Conservation (phyloP, 2,888 invertebrate genomes). For the Apeira syringaria region DNA sequence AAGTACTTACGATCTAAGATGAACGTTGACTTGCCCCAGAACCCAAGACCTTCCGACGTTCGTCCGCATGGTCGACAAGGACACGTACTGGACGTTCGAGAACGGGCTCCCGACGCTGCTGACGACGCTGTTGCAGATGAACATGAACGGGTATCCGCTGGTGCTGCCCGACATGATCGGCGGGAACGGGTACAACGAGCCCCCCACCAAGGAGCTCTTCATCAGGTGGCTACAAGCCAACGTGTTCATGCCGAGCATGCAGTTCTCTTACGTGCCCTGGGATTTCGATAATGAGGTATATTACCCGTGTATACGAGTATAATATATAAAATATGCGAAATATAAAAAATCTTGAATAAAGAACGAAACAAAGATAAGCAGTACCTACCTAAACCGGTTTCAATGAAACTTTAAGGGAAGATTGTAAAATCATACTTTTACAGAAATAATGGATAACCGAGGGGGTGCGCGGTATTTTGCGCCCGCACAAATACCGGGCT, state of each 20-base stretch:
- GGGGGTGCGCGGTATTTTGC: no score
- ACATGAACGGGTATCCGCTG: constrained; percentile 86
- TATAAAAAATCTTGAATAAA: no score
- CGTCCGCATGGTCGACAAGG: constrained; percentile 90
- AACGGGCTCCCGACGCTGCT: constrained; percentile 89
- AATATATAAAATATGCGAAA: no score
- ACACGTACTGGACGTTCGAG: constrained; percentile 86
- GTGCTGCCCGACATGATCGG: constrained; percentile 92
- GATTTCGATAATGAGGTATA: constrained; percentile 85
- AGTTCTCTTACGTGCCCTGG: constrained; percentile 92
- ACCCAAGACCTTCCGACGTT: constrained; percentile 88
- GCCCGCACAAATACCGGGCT: no score
- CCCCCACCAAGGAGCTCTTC: constrained; percentile 84
- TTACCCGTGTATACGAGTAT: no score
- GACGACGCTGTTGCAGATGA: constrained; percentile 86
- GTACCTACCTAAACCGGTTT: no score
- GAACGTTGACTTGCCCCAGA: no score
- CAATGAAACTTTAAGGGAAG: no score
- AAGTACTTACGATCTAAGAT: no score
- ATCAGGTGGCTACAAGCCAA: constrained; percentile 91
- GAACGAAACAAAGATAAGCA: no score
- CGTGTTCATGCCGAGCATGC: constrained; percentile 90
- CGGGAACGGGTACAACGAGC: constrained; percentile 81
- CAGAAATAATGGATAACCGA: no score
- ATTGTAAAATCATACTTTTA: no score